Evolutionary conservation across 2,888 invertebrate species (phyloP).

Genomic region (Balanococcus diminutus): DNA sequence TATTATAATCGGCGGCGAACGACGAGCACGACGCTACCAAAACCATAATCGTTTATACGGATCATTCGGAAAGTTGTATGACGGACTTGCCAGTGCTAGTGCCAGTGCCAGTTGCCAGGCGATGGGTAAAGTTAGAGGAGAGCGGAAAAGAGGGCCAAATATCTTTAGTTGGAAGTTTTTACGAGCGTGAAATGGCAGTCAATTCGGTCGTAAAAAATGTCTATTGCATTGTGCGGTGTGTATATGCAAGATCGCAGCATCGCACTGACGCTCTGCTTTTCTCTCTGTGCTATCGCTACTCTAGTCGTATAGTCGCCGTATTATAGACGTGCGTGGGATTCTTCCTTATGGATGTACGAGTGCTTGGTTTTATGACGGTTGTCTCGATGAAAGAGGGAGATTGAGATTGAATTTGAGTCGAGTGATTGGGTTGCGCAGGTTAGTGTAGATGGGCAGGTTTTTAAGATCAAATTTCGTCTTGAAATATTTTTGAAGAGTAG

Average conservation of each 20-base stretch:
- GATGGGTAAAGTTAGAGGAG: background rate
- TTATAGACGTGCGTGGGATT: no score
- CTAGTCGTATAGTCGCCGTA: background rate
- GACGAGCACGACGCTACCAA: conserved; percentile 51
- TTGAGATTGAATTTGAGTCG: no score
- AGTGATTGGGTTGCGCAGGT: no score
- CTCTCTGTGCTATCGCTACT: no score
- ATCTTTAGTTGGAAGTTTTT: conserved; percentile 45
- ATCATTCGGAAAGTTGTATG: conserved; percentile 51
- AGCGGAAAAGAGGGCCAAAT: background rate
- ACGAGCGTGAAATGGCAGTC: conserved; percentile 53
- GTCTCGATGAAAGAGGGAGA: no score
- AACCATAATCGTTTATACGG: conserved; percentile 53
- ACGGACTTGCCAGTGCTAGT: conserved; percentile 10
- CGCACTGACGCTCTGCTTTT: background rate
- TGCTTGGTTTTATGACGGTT: no score
- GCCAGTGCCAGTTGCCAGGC: background rate
- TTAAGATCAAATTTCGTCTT: no score
- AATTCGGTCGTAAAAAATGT: conserved; percentile 49
- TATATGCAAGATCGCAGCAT: background rate
- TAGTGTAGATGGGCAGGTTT: no score
- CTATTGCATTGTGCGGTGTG: background rate
- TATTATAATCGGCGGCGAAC: conserved; percentile 46
- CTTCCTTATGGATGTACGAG: background rate
- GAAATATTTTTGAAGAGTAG: no score